Evolutionary conservation across 2,888 invertebrate species (phyloP), one percentile per base, ranked within the genome.

Genomic region (Drosophila ustulata): DNA sequence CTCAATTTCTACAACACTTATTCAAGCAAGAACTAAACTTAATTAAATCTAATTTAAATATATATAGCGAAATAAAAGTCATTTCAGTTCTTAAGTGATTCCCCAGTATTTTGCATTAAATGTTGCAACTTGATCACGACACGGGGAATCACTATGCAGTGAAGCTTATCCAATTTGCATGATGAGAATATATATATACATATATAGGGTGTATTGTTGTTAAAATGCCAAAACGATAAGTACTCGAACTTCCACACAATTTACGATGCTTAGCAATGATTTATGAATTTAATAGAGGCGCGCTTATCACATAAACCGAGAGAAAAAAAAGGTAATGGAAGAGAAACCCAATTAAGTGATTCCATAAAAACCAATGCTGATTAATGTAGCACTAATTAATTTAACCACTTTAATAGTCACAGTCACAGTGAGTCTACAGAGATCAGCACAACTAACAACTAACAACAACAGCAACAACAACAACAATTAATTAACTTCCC

Each of bases 131-230:
- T 26, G 28, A 41, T 51, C 43, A 52, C 52, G 25, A 43, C 8
- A 3, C 11, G 45, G 61, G 26, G 43, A 52, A 53, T 34, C 45
- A 52, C 53, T 28, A 37, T 57, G 32, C 25, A 45, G 58, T 62
- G 50, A 57, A 67, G 53, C 57, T n/a, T 57, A n/a, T 37, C 43
- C 2, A 7, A 7, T 13, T 41, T 7, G 18, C 5, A 13, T 18
- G 18, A 9, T 30, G 50, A 6, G 47, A 28, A 2, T 13, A 30
- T 18, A 18, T 18, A 18, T 1, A 18, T 18, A 1, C 18, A 8
- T 41, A 28, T n/a, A 11, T 1, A 18, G 18, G 18, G 7, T 30
- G 11, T 25, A 37, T 26, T 13, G 4, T 39, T 11, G 18, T 5
- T 13, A 18, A 18, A 18, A 4, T 37, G 32, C 6, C 11, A 23